Conservation (phyloP, 92 coral and sea anemone species). For the Anthopleura xanthogrammica region DNA sequence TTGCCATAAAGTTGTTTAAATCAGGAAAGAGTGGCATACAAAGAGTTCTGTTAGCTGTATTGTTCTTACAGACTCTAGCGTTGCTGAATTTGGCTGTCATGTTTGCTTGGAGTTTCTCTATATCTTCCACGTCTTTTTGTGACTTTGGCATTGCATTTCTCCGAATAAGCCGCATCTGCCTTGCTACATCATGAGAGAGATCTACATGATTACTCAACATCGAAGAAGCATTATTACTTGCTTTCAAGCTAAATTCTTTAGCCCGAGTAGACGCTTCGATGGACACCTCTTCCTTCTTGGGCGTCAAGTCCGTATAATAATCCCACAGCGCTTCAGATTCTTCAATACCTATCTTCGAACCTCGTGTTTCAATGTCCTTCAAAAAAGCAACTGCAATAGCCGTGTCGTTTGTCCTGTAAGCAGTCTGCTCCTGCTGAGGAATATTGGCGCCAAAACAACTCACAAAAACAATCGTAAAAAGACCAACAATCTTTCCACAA, state of each 20-base stretch:
- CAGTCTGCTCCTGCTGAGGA: conserved; percentile 2
- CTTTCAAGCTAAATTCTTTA: conserved; percentile 59
- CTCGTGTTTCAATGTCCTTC: conserved; percentile 54
- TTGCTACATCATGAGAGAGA: conserved; percentile 73
- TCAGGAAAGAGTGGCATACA: conserved; percentile 87
- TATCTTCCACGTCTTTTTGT: conserved; percentile 44
- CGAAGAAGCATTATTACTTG: conserved; percentile 78
- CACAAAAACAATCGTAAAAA: not conserved
- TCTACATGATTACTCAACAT: conserved; percentile 54
- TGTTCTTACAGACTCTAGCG: conserved; percentile 73
- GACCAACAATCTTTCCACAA: not conserved
- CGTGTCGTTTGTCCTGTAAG: conserved; percentile 38
- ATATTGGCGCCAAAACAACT: not conserved
- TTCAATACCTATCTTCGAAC: conserved; percentile 36
- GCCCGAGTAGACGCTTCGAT: conserved; percentile 67
- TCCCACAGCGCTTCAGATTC: conserved; percentile 72
- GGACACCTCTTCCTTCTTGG: conserved; percentile 53
- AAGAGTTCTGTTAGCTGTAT: conserved; percentile 39
- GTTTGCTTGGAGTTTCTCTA: conserved; percentile 76
- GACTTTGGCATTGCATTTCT: conserved; percentile 81
- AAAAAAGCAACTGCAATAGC: conserved; percentile 67
- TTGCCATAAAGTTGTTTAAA: conserved; percentile 71
- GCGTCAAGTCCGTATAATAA: conserved; percentile 73
- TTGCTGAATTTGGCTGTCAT: conserved; percentile 90
- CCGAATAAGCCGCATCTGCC: conserved; percentile 87